Base-by-base conservation (phyloP, 2,797 vertebrate genomes). In the Lagocephalus sceleratus region DNA sequence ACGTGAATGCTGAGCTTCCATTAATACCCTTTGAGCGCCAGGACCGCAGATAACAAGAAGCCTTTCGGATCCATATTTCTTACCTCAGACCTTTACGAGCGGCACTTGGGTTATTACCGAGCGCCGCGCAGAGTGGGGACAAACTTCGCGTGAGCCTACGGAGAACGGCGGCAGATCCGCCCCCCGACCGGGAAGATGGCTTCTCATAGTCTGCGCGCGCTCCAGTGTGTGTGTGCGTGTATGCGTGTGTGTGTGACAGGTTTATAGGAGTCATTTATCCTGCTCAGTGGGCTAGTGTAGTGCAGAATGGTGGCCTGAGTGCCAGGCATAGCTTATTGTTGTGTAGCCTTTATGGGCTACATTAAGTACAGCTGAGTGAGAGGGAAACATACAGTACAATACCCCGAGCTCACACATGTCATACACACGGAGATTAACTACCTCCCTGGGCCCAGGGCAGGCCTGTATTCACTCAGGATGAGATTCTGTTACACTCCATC, bases 351-450 rank as follows among this genome's bases (percentile, higher is more conserved):
- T 89, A 89, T 88, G 87, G 87, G 88, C 84, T 84, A 89, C 89
- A 89, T 90, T 90, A 89, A 89, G 84, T 87, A 90, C 88, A 90
- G 88, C 82, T 89, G 88, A 90, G 85, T 86, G 88, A 88, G 86
- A 81, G 82, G 86, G 83, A 87, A 89, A 89, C 87, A 88, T 85
- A 85, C 84, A 84, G 85, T 87, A 85, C 86, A 88, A 88, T 83
- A 86, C 86, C 85, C 85, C 81, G 78, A 87, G 84, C 86, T 89
- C 85, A 85, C 79, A 87, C 84, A 81, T 86, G 85, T 88, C 87
- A 88, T 83, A 86, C 84, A 88, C 84, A 81, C 65, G 54, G 71
- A 86, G 87, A 89, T 89, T 87, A 89, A 89, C 83, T 85, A 78
- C 83, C 81, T 83, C 79, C 70, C 69, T 65, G 63, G 71, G 83